Evolutionary conservation across 2,113 vertebrate genomes (phyloP).

Genomic region (Ailurus styani): DNA sequence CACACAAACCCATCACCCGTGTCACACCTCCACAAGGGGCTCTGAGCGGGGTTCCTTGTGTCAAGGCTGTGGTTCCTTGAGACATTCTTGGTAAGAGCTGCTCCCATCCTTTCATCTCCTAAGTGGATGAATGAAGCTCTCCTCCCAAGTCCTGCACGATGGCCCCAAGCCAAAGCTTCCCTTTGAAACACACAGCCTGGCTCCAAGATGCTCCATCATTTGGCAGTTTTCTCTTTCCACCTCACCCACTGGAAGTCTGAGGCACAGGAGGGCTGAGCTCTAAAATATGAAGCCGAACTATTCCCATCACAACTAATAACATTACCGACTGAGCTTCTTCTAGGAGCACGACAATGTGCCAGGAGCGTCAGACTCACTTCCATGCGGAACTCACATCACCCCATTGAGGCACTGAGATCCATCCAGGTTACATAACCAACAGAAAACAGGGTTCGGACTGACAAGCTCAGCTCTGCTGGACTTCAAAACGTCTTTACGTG

Average conservation of each 20-base stretch:
- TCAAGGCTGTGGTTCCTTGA: background rate
- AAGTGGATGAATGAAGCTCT: background rate
- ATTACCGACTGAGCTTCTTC: background rate
- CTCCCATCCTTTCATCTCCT: background rate
- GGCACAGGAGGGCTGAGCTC: background rate
- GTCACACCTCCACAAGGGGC: accelerated
- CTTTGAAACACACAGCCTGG: background rate
- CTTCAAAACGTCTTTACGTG: background rate
- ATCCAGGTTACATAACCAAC: background rate
- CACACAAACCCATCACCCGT: background rate
- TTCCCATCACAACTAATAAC: background rate
- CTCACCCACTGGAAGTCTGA: background rate
- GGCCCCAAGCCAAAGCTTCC: background rate
- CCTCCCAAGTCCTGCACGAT: background rate
- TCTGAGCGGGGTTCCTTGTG: background rate
- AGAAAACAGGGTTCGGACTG: background rate
- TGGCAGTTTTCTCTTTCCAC: background rate
- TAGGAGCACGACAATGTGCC: accelerated
- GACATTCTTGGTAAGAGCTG: accelerated
- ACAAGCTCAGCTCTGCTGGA: background rate
- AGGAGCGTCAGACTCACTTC: background rate
- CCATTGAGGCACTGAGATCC: background rate
- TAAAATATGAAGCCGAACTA: background rate
- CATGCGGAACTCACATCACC: too few species aligned
- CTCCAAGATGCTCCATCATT: background rate